Conservation (phyloP, 2,113 vertebrate genomes). For the Cygnus buccinator region DNA sequence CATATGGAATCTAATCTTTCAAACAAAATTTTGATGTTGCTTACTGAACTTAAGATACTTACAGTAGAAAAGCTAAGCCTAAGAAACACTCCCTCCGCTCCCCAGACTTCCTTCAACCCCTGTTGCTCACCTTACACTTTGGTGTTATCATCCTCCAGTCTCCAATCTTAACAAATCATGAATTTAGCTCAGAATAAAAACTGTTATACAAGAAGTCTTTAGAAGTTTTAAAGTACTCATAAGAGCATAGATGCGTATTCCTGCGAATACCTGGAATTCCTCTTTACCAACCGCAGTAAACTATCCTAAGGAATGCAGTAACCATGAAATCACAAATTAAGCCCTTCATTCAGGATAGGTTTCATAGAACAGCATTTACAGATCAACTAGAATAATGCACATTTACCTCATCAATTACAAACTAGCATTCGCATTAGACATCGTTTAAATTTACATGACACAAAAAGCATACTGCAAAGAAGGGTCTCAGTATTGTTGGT, state of each 20-base stretch:
- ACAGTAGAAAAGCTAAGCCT: background rate
- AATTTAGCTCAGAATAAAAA: background rate
- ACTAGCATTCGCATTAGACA: background rate
- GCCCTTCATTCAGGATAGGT: background rate
- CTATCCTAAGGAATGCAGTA: background rate
- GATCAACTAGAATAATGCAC: background rate
- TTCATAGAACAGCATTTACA: background rate
- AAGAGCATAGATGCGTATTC: background rate
- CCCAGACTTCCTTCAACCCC: background rate
- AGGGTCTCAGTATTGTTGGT: background rate
- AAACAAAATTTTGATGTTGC: background rate
- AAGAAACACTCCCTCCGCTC: background rate
- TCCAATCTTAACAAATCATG: background rate
- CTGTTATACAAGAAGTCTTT: background rate
- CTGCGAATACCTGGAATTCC: background rate
- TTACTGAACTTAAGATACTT: background rate
- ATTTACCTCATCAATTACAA: background rate
- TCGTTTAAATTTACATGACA: background rate
- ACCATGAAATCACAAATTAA: background rate
- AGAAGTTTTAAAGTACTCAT: background rate
- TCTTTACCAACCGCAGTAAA: background rate
- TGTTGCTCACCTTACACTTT: background rate
- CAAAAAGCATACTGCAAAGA: background rate
- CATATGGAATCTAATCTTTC: background rate
- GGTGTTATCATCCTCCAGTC: background rate